Conservation (phyloP, 2,113 vertebrate genomes). For the Tyrannus savana region DNA sequence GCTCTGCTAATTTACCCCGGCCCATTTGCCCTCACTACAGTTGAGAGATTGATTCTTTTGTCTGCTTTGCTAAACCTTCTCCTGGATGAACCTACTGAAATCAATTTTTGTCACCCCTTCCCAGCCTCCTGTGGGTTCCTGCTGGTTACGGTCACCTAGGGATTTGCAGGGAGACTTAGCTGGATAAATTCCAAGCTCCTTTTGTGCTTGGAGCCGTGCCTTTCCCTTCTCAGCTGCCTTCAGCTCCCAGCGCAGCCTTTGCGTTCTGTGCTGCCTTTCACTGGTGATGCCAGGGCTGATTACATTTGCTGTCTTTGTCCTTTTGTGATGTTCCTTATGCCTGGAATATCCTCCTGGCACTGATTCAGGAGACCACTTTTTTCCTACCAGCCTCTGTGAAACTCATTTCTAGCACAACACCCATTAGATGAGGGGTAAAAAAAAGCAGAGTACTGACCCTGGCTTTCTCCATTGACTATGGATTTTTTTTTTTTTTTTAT, state of each 20-base stretch:
- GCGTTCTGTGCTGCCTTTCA: slow-evolving; percentile 9
- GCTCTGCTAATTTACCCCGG: slow-evolving; percentile 1
- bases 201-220: neutral
- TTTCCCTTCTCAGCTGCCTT: neutral
- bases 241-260: neutral
- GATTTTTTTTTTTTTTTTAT: neutral
- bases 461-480: neutral
- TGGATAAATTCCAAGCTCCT: neutral
- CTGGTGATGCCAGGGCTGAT: slow-evolving; percentile 21
- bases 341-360: slow-evolving; percentile 61
- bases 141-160: neutral
- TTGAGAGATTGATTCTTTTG: slow-evolving; percentile 22
- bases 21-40: neutral
- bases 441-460: neutral
- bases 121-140: neutral
- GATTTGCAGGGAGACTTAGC: neutral
- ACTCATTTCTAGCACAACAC: slow-evolving; percentile 20
- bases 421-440: neutral
- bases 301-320: slow-evolving; percentile 54
- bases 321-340: slow-evolving; percentile 32
- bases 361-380: slow-evolving; percentile 34
- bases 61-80: slow-evolving; percentile 2
- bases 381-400: slow-evolving; percentile 29
- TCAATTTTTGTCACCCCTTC: neutral
- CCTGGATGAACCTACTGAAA: neutral